A percentile compares a stretch with the other conserved stretches of the same genome.
These are phyloP conservation scores for Tenthredo mesomela DNA, from an alignment of 2,888 invertebrate genomes.

Conservation along the genomic window DNA sequence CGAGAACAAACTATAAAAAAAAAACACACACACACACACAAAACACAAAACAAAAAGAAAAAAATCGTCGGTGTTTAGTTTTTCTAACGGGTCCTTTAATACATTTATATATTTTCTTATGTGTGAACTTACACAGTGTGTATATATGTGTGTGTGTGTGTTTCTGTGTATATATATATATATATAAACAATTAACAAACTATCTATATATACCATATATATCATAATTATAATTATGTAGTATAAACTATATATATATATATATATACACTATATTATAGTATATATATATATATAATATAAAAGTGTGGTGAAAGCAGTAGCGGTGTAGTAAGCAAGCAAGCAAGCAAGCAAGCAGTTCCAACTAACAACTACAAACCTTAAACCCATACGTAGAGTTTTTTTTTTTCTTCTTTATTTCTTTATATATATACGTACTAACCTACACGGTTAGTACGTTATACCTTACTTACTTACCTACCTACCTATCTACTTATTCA, in stretches of 20 bases:
- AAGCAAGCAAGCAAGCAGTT: not conserved
- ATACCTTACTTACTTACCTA: constrained; percentile 57
- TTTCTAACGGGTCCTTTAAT: too few species aligned
- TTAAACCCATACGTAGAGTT: not conserved
- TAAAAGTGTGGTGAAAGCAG: not conserved
- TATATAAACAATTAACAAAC: too few species aligned
- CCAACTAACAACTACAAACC: not conserved
- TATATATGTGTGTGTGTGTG: too few species aligned
- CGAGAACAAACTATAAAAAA: too few species aligned
- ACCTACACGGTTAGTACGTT: too few species aligned
- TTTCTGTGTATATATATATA: too few species aligned
- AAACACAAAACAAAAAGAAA: not conserved
- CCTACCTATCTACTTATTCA: constrained; percentile 42
- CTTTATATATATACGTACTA: constrained; percentile 56
- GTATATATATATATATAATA: not conserved
- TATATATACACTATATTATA: not conserved
- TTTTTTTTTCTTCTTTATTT: not conserved
- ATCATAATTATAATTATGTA: not conserved
- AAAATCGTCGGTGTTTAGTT: too few species aligned
- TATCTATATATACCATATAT: too few species aligned
- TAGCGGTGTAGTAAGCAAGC: too few species aligned
- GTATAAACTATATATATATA: not conserved
- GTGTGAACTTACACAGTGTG: too few species aligned
- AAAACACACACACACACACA: too few species aligned
- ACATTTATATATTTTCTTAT: too few species aligned